These are phyloP conservation scores for Lasius platythorax DNA, from an alignment of 2,888 invertebrate species.

Conservation along the genomic window DNA sequence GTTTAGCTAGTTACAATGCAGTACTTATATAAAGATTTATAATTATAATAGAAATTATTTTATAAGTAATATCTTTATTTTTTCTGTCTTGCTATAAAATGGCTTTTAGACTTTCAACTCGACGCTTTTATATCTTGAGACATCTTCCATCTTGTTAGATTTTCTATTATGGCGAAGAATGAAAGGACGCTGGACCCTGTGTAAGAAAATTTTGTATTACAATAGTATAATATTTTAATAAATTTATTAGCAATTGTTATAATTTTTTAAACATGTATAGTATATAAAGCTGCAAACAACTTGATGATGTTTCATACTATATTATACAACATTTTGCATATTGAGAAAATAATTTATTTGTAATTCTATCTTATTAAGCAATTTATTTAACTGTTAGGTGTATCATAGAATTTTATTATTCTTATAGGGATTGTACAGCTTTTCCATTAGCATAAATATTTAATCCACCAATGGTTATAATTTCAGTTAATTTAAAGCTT, in stretches of 20 bases:
- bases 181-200: background rate
- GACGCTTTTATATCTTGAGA: background rate
- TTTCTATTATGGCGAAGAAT: background rate
- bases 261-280: background rate
- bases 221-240: background rate
- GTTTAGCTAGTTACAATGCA: background rate
- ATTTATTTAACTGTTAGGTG: background rate
- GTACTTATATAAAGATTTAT: background rate
- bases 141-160: background rate
- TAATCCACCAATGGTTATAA: background rate
- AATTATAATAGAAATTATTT: background rate
- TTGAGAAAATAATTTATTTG: background rate
- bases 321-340: background rate
- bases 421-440: background rate
- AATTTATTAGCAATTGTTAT: background rate
- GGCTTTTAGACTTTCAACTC: background rate
- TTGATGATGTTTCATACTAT: background rate
- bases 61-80: background rate
- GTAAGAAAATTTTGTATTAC: constrained; percentile 15
- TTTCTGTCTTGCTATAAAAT: background rate
- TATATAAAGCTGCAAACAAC: background rate
- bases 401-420: background rate
- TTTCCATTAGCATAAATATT: background rate
- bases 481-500: background rate
- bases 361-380: constrained; percentile 4